A percentile compares a stretch with the other conserved stretches of the same genome.
Evolutionary conservation across 2,797 vertebrate genomes (phyloP).

Genomic region (Naso thynnoides): DNA sequence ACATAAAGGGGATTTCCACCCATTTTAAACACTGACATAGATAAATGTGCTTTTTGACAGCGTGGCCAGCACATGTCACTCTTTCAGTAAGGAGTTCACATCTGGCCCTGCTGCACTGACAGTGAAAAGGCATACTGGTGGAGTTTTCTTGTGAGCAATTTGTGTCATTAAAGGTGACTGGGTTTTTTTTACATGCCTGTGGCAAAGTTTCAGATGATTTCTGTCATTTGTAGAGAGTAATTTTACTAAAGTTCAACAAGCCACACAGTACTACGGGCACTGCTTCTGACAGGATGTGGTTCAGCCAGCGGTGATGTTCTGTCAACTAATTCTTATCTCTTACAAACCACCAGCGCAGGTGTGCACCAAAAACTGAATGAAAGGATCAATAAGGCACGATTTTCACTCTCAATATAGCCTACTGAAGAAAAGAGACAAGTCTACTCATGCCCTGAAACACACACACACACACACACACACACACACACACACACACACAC

Average conservation of each 20-base stretch:
- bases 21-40: neutral
- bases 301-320: neutral
- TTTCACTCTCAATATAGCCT: neutral
- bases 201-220: no score
- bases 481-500: neutral
- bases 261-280: no score
- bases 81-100: neutral
- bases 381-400: neutral
- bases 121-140: neutral
- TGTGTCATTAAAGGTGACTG: neutral
- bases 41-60: neutral
- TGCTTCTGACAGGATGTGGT: neutral
- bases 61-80: neutral
- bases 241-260: no score
- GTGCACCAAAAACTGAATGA: neutral
- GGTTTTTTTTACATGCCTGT: neutral
- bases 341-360: neutral
- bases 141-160: neutral
- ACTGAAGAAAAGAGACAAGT: constrained; percentile 33
- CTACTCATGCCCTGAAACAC: constrained; percentile 32
- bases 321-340: neutral
- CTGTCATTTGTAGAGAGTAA: no score
- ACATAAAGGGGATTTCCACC: neutral
- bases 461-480: neutral
- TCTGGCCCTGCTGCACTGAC: neutral